Evolutionary conservation across 1,140 invertebrate genomes (phyloP), one percentile per base, ranked within the genome.

Genomic region (Teleopsis dalmanni): DNA sequence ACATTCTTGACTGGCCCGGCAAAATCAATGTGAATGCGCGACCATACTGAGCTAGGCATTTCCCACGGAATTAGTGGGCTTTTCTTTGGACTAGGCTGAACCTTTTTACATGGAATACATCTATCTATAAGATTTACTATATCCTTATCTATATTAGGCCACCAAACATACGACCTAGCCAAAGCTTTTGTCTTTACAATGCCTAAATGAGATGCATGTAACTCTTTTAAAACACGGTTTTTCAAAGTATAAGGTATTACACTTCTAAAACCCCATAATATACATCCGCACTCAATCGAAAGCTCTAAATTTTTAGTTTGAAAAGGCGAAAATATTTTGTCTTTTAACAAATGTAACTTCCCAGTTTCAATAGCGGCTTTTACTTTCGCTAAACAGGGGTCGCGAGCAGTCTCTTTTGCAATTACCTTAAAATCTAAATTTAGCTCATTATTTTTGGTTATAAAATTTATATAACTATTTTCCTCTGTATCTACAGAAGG

Each of bases 161-260:
- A 45, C 42, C 42, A 45, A 23, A 45, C 43, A 45, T 34, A 45
- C 5, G 43, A 45, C 14, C 43, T 33, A 11, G 43, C 42, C 18
- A 44, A 18, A 13, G 42, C 43, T 22, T 45, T 45, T 6, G 43
- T 45, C 31, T 45, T 45, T 11, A 45, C 27, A 6, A 45, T 45
- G 27, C 42, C 42, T 33, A 45, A 45, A 21, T 45, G 42, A 16
- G 42, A 45, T 45, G 25, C 42, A 45, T 45, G 42, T 34, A 45
- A 21, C 6, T 18, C 11, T 40, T 41, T 22, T 7, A 49, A 9
- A 14, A 43, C 11, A 23, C 10, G 10, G 13, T 43, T 26, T 43
- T 26, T 18, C n/a, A 43, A 29, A 10, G 26, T 43, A 3, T 16
- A 3, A 26, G 16, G 25, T 27, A 27, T 21, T 27, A 43, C 41